Evolutionary conservation across 2,113 vertebrate genomes (phyloP).

Genomic region (Nycticryphes semicollaris): DNA sequence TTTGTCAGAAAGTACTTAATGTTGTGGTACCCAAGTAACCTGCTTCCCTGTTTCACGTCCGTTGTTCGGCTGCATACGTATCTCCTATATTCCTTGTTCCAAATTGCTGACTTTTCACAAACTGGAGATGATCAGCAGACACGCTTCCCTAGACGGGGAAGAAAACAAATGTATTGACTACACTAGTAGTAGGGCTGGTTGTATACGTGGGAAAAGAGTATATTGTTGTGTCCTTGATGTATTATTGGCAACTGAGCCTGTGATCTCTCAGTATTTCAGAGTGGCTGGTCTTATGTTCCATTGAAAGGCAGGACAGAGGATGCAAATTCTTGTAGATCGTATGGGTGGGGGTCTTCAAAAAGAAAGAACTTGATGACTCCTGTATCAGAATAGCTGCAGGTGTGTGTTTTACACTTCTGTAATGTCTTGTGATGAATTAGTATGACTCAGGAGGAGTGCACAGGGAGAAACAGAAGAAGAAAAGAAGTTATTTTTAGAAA

Average conservation of each 20-base stretch:
- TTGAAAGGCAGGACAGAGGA: not conserved
- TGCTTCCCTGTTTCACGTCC: not conserved
- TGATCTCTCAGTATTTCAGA: not conserved
- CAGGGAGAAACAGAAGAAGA: not conserved
- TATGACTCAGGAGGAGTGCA: rapidly evolving
- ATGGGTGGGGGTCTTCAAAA: not conserved
- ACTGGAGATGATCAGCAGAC: not conserved
- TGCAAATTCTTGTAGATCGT: not conserved
- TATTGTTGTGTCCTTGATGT: not conserved
- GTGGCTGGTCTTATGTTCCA: rapidly evolving
- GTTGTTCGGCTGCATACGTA: not conserved
- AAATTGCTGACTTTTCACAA: not conserved
- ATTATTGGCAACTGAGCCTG: not conserved
- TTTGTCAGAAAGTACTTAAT: conserved; percentile 58
- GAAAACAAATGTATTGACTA: not conserved
- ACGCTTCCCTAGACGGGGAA: not conserved
- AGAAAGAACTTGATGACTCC: not conserved
- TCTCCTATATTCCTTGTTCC: not conserved
- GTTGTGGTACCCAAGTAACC: conserved; percentile 47
- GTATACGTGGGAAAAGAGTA: not conserved
- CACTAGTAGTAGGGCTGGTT: not conserved
- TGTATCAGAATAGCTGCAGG: not conserved
- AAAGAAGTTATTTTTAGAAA: not conserved
- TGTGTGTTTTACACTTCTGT: not conserved
- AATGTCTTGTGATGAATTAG: not conserved